Conservation (phyloP, 2,113 vertebrate species). For the Perca flavescens region DNA sequence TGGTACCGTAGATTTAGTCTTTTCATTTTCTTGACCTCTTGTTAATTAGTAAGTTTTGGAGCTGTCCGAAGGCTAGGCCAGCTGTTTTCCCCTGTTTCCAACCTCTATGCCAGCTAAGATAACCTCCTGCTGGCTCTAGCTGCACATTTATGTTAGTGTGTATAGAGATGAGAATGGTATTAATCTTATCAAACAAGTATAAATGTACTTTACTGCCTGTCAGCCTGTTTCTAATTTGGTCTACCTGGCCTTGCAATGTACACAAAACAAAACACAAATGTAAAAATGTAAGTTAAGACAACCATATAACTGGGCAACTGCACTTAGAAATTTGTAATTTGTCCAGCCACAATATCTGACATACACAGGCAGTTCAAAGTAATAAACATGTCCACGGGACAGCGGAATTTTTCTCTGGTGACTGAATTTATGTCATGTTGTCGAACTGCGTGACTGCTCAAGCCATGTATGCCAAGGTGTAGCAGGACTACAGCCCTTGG, state of each 20-base stretch:
- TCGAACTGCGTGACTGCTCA: constrained; percentile 35
- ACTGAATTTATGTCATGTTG: constrained; percentile 54
- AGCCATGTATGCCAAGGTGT: constrained; percentile 46
- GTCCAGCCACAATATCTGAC: constrained; percentile 36
- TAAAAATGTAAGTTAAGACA: constrained; percentile 37
- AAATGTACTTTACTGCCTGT: background rate
- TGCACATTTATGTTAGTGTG: background rate
- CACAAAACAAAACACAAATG: constrained; percentile 29
- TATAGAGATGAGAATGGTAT: background rate
- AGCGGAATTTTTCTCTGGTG: constrained; percentile 16
- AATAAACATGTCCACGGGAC: constrained; percentile 26
- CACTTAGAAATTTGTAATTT: constrained; percentile 41
- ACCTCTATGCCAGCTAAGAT: background rate
- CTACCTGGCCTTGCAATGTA: constrained; percentile 21
- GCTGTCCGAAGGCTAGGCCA: background rate
- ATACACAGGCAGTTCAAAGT: constrained; percentile 11
- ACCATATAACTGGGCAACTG: constrained; percentile 45
- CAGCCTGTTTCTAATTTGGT: constrained; percentile 34
- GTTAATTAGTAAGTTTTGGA: background rate
- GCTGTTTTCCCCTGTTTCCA: background rate
- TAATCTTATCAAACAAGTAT: background rate
- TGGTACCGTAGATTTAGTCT: background rate
- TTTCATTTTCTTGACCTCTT: background rate
- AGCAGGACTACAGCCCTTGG: constrained; percentile 32
- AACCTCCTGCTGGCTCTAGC: background rate